A percentile compares a stretch with the other conserved stretches of the same genome.
These are phyloP conservation scores for Cirrhinus mrigala DNA, from an alignment of 2,797 vertebrate species.

Conservation along the genomic window DNA sequence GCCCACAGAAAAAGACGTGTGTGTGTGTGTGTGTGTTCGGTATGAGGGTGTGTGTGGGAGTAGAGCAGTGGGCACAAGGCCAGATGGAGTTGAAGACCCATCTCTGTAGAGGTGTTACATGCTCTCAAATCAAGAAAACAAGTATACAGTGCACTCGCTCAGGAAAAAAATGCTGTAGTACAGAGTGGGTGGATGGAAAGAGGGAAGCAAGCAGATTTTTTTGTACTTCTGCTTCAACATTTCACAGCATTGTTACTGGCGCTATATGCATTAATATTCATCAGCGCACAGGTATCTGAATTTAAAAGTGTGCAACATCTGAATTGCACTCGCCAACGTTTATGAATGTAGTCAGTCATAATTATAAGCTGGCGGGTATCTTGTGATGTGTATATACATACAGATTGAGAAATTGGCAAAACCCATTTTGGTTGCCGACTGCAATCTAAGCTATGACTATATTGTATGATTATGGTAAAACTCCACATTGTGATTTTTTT, in stretches of 20 bases:
- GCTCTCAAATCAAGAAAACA: slow-evolving; percentile 58
- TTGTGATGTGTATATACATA: neutral
- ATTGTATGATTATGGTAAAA: neutral
- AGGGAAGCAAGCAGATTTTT: slow-evolving; percentile 18
- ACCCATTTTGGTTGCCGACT: neutral
- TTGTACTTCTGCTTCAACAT: slow-evolving; percentile 14
- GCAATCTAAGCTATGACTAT: neutral
- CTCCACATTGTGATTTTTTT: neutral
- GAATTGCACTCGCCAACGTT: neutral
- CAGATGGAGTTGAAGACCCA: slow-evolving; percentile 58
- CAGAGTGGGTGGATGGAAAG: slow-evolving; percentile 49
- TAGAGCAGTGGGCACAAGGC: slow-evolving; percentile 59
- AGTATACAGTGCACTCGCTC: slow-evolving; percentile 38
- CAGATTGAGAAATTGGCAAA: neutral
- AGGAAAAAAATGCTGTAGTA: slow-evolving; percentile 47
- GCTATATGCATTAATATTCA: neutral
- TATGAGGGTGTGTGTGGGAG: slow-evolving; percentile 59
- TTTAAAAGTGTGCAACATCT: neutral
- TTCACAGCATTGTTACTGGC: slow-evolving; percentile 23
- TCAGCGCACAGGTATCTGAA: neutral
- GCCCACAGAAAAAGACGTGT: slow-evolving; percentile 52
- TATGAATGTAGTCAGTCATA: neutral
- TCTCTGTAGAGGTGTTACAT: slow-evolving; percentile 63
- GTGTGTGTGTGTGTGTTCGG: slow-evolving; percentile 53
- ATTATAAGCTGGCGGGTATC: neutral